Evolutionary conservation across 1,140 invertebrate species (phyloP), one percentile per base, ranked within the genome.

Genomic region (Aphis gossypii): DNA sequence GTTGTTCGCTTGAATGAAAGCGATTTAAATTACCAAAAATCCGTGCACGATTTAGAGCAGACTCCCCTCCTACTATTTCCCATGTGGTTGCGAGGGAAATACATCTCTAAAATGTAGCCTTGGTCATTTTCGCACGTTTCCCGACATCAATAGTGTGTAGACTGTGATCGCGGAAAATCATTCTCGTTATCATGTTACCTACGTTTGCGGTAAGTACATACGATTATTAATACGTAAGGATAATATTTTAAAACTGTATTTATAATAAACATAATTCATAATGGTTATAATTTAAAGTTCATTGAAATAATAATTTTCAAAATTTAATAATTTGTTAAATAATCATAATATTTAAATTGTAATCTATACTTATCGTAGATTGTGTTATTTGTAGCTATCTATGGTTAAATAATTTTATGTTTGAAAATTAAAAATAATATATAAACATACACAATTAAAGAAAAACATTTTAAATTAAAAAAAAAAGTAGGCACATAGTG

Each of bases 61-160:
- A 20, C 35, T 30, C 76, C 91, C 48, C 91, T 51, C 91, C 48
- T 18, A 46, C 9, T 6, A 8, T 54, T 92, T 76, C 41, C 51
- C 51, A 90, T 60, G 89, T 38, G 60, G 25, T 82, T 20, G n/a
- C 60, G 30, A 92, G 25, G 60, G 68, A 92, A 92, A 92, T 35
- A 60, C 84, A 90, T 41, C 89, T 25, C 51, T 35, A 44, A n/a
- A 68, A 60, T 68, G 25, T 41, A 68, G 41, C 46, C 44, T n/a
- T 54, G 76, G 91, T 92, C 76, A 84, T 92, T 92, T 92, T 92
- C 35, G 68, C 91, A 41, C 76, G 46, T 92, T 92, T 92, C 91
- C 91, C n/a, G 76, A n/a, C 44, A 54, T 48, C 87, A 89, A 51
- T 48, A 54, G 91, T 41, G 76, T 51, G 35, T n/a, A 54, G 38